phyloP scores from a whole-genome alignment of 2,888 invertebrate genomes.

The Spilarctia lutea region DNA sequence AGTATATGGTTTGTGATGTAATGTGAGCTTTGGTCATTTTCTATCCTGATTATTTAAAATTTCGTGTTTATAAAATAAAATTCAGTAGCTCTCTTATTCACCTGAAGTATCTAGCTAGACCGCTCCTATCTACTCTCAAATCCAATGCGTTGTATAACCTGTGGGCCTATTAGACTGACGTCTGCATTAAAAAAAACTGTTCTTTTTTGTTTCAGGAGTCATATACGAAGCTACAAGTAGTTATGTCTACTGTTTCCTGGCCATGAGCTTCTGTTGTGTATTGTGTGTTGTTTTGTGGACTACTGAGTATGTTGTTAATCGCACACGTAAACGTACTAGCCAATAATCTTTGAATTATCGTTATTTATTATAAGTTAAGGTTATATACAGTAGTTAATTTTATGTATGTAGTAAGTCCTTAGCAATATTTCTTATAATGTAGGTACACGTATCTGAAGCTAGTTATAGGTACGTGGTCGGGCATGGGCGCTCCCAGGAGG shows the following conservation, averaged over 20 bases:
- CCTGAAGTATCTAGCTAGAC: too few relatives aligned
- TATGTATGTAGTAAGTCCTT: neutral
- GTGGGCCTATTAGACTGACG: neutral
- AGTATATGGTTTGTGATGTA: too few relatives aligned
- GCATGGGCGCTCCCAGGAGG: too few relatives aligned
- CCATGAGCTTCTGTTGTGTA: constrained; percentile 88
- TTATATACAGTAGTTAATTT: neutral
- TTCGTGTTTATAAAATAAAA: too few relatives aligned
- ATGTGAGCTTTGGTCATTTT: too few relatives aligned
- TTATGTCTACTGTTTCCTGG: constrained; percentile 89
- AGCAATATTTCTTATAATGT: neutral
- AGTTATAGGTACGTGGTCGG: too few relatives aligned
- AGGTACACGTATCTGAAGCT: too few relatives aligned
- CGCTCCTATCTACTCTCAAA: too few relatives aligned
- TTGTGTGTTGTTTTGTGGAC: constrained; percentile 90
- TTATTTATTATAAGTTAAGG: neutral
- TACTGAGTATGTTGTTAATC: constrained; percentile 69
- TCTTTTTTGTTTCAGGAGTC: constrained; percentile 65
- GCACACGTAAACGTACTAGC: constrained; percentile 32
- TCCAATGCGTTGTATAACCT: too few relatives aligned
- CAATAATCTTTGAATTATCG: constrained; percentile 16
- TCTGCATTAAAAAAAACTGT: neutral
- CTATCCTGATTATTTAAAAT: too few relatives aligned
- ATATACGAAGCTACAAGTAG: constrained; percentile 86
- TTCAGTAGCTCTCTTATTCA: too few relatives aligned